Percentiles rank a stretch among this genome's conserved stretches.
phyloP scores from a whole-genome alignment of 1,140 invertebrate genomes.

The Onthophagus taurus region DNA sequence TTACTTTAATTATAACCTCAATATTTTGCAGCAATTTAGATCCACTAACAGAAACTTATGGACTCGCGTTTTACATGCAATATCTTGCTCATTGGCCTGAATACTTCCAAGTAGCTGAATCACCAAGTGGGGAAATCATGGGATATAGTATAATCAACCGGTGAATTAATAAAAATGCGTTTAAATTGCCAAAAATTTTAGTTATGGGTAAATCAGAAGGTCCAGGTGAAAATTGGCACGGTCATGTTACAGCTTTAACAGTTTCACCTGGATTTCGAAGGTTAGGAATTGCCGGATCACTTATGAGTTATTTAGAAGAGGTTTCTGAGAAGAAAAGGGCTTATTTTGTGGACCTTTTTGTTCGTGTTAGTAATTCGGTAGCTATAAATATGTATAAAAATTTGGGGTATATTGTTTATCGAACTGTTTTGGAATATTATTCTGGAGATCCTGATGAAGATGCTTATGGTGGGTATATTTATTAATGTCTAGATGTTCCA shows the following conservation, averaged over 20 bases:
- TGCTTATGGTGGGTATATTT: conserved; percentile 76
- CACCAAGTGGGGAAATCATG: conserved; percentile 92
- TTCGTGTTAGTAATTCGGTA: conserved; percentile 92
- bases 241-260: conserved; percentile 95
- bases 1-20: conserved; percentile 12
- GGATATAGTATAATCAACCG: conserved; percentile 81
- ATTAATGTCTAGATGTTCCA: neutral
- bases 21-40: conserved; percentile 79
- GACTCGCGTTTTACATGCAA: conserved; percentile 93
- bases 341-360: conserved; percentile 99
- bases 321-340: conserved; percentile 93
- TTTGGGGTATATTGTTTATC: conserved; percentile 94
- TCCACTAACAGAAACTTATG: conserved; percentile 95
- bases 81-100: conserved; percentile 99
- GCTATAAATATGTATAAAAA: conserved; percentile 97
- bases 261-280: conserved; percentile 91
- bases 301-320: conserved; percentile 95
- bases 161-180: conserved; percentile 3
- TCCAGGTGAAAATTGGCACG: conserved; percentile 92
- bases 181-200: conserved; percentile 34
- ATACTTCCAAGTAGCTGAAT: conserved; percentile 95
- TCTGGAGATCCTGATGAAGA: conserved; percentile 96
- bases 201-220: conserved; percentile 99
- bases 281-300: conserved; percentile 79
- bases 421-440: conserved; percentile 95